Evolutionary conservation across 1,140 invertebrate genomes (phyloP).

Genomic region (Pseudomyrmex pallidus): DNA sequence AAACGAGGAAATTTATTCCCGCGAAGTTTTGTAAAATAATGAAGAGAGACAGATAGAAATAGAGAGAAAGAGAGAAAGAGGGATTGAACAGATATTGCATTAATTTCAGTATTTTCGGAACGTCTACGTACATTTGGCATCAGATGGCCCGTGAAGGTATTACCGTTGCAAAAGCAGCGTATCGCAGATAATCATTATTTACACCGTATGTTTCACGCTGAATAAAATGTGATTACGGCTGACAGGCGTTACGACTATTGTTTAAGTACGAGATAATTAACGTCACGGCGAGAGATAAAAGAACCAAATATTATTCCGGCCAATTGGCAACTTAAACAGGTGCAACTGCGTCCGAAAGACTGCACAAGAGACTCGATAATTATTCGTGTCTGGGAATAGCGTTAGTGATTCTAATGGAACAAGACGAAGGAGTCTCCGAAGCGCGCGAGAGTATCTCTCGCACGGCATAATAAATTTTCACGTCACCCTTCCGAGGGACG

Average conservation of each 20-base stretch:
- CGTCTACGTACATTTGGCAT: not conserved
- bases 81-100: not conserved
- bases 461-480: slow-evolving; percentile 39
- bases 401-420: slow-evolving; percentile 49
- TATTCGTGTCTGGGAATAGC: slow-evolving; percentile 22
- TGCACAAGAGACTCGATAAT: slow-evolving; percentile 35
- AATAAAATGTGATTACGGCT: not conserved
- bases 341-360: slow-evolving; percentile 3
- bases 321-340: not conserved
- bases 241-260: not conserved
- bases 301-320: slow-evolving; percentile 2
- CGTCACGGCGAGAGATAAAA: not conserved
- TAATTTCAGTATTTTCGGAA: not conserved
- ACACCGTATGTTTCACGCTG: not conserved
- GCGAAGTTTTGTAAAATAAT: slow-evolving; percentile 12
- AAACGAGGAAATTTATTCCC: not conserved
- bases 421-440: slow-evolving; percentile 11
- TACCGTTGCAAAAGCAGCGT: not conserved
- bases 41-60: not conserved
- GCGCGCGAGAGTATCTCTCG: slow-evolving; percentile 27
- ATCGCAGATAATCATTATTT: not conserved
- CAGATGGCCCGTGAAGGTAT: not conserved
- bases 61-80: not conserved
- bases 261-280: not conserved
- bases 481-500: slow-evolving; percentile 28